Conservation (phyloP, 1,140 invertebrate genomes). For the Yoshiicerus persimilis region DNA sequence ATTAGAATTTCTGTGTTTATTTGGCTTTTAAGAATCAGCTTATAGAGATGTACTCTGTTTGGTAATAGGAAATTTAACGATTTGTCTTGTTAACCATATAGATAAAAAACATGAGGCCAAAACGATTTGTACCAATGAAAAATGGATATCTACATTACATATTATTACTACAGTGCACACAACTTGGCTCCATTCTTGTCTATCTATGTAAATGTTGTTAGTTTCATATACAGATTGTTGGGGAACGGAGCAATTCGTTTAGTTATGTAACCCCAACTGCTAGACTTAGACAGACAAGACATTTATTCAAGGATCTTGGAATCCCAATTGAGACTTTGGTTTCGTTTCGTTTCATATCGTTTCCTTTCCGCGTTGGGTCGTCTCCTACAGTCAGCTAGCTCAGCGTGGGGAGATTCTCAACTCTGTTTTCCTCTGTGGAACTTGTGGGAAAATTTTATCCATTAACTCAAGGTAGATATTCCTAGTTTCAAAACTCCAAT, state of each 20-base stretch:
- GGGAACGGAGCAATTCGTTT: background rate
- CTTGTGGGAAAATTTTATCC: slow-evolving; percentile 18
- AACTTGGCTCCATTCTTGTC: background rate
- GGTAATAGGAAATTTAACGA: background rate
- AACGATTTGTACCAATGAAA: slow-evolving; percentile 12
- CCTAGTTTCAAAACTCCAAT: background rate
- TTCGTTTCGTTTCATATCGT: background rate
- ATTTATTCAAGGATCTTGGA: slow-evolving; percentile 18
- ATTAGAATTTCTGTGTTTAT: background rate
- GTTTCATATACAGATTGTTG: background rate
- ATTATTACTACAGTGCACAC: background rate
- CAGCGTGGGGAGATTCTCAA: background rate
- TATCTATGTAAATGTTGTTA: background rate
- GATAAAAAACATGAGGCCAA: slow-evolving; percentile 10
- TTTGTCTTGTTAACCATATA: background rate
- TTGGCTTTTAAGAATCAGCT: background rate
- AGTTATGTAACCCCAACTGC: background rate
- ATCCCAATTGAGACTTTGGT: slow-evolving; percentile 22
- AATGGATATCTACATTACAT: background rate
- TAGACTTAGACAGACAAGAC: slow-evolving; percentile 6
- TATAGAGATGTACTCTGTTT: background rate
- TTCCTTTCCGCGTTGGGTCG: background rate
- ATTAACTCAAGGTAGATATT: background rate
- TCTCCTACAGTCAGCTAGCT: background rate
- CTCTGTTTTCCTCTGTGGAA: background rate